These are phyloP conservation scores for Lordiphosa mommai DNA, from an alignment of 1,140 invertebrate genomes.

Conservation along the genomic window DNA sequence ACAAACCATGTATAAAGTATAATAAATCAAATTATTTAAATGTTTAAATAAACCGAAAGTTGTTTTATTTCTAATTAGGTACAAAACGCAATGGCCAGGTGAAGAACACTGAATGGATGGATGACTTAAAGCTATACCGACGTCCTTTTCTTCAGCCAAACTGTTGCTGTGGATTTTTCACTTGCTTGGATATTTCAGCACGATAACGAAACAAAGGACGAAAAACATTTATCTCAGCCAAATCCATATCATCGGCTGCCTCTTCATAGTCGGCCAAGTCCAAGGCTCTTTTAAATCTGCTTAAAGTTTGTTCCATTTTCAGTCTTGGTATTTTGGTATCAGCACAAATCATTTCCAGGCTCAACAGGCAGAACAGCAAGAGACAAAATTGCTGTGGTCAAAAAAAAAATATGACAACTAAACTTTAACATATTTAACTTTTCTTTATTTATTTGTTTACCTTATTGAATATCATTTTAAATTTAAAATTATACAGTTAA, in stretches of 20 bases:
- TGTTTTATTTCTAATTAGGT: conserved; percentile 23
- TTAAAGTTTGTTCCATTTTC: conserved; percentile 25
- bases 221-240: conserved; percentile 72
- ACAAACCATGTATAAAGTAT: conserved; percentile 21
- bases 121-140: conserved; percentile 6
- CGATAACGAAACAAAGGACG: conserved; percentile 72
- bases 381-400: conserved; percentile 14
- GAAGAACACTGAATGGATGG: too few relatives aligned
- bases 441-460: conserved; percentile 12
- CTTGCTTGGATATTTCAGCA: conserved; percentile 45
- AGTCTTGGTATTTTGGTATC: conserved; percentile 39
- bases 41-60: conserved; percentile 42
- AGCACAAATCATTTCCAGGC: conserved; percentile 9
- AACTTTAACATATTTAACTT: too few relatives aligned
- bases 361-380: conserved; percentile 26
- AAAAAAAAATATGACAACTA: too few relatives aligned
- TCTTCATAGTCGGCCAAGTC: conserved; percentile 60
- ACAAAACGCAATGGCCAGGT: conserved; percentile 8
- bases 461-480: conserved; percentile 28
- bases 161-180: conserved; percentile 38
- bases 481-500: too few relatives aligned
- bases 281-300: conserved; percentile 45
- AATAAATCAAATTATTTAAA: conserved; percentile 60
- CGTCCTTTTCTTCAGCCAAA: conserved; percentile 24
- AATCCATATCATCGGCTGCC: conserved; percentile 57